Evolutionary conservation across 2,113 vertebrate genomes (phyloP).

Genomic region (Sphyrna mokarran): DNA sequence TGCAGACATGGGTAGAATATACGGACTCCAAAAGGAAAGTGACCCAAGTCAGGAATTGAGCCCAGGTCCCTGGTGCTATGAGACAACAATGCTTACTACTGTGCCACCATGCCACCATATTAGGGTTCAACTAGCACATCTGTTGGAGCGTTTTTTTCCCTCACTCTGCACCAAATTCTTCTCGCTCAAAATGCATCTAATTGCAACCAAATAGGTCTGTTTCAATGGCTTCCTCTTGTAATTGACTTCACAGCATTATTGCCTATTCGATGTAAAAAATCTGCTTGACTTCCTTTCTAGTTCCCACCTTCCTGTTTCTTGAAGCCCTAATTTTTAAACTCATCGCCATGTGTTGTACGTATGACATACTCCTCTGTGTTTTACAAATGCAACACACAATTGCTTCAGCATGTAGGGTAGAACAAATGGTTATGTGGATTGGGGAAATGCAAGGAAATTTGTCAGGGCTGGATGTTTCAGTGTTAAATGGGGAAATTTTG

Average conservation of each 20-base stretch:
- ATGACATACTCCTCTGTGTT: not conserved
- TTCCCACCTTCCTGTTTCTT: not conserved
- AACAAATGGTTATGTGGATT: not conserved
- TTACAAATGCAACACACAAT: not conserved
- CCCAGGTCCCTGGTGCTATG: too few relatives aligned
- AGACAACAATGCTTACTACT: too few relatives aligned
- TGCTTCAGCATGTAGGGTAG: not conserved
- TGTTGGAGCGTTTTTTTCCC: not conserved
- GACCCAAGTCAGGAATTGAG: too few relatives aligned
- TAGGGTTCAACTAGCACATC: not conserved
- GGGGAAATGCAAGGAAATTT: not conserved
- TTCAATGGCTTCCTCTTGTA: not conserved
- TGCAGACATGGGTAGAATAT: too few relatives aligned
- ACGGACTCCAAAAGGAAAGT: too few relatives aligned
- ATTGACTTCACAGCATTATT: not conserved
- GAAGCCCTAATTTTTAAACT: too few relatives aligned
- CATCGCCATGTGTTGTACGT: too few relatives aligned
- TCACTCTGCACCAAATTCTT: not conserved
- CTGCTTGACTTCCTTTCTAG: not conserved
- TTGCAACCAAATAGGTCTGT: not conserved
- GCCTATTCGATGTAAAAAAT: not conserved
- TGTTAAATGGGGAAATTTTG: not conserved
- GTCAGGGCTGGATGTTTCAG: not conserved
- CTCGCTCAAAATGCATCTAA: not conserved
- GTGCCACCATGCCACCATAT: too few relatives aligned